These are phyloP conservation scores for Polydrusus cervinus DNA, from an alignment of 2,888 invertebrate species.

Conservation along the genomic window DNA sequence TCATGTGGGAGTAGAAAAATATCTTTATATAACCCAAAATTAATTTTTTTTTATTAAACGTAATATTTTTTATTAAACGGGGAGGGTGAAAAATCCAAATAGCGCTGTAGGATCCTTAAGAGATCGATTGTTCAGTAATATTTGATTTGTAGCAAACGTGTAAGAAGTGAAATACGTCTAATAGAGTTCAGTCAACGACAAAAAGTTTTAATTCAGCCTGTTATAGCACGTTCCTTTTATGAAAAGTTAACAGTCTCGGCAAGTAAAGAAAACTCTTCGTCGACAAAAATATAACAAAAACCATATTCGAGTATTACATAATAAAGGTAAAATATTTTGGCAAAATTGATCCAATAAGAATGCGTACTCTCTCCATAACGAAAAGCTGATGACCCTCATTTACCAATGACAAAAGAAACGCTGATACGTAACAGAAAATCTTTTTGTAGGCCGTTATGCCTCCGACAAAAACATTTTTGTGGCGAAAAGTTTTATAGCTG, in stretches of 20 bases:
- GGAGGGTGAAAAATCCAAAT: no score
- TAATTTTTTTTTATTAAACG: no score
- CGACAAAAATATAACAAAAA: slow-evolving; percentile 10
- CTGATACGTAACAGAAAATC: slow-evolving; percentile 45
- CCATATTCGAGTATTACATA: slow-evolving; percentile 5
- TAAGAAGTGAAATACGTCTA: no score
- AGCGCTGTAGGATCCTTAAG: no score
- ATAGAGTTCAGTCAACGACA: no score
- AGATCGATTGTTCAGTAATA: background rate
- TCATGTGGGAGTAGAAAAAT: no score
- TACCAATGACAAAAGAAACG: slow-evolving; percentile 44
- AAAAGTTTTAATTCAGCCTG: no score
- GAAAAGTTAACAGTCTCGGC: background rate
- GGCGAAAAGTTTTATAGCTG: slow-evolving; percentile 38
- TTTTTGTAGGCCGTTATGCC: slow-evolving; percentile 42
- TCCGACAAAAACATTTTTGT: slow-evolving; percentile 44
- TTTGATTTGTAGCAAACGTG: no score
- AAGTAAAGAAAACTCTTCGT: background rate
- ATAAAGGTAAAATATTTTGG: slow-evolving; percentile 9
- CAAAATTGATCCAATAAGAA: slow-evolving; percentile 20
- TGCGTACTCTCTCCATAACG: slow-evolving; percentile 26
- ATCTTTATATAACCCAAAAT: no score
- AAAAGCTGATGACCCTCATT: slow-evolving; percentile 44
- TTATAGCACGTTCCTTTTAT: no score
- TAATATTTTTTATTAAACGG: no score